These are phyloP conservation scores for Danionella dracula DNA, from an alignment of 2,797 vertebrate species.

Conservation along the genomic window DNA sequence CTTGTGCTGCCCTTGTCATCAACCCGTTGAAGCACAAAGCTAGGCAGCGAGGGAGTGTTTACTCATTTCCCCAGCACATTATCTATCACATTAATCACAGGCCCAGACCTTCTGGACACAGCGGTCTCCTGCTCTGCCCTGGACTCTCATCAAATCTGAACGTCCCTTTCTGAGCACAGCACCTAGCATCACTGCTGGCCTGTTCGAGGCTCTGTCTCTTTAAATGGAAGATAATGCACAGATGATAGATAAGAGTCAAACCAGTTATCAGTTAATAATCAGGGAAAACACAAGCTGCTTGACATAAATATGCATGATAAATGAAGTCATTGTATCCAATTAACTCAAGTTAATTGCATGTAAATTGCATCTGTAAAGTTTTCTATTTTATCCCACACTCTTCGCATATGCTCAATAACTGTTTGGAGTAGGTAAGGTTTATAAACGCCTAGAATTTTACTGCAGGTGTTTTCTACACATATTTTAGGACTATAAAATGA, in stretches of 20 bases:
- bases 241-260: conserved; percentile 26
- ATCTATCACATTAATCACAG: conserved; percentile 99
- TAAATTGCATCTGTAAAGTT: conserved; percentile 60
- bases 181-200: background rate
- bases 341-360: conserved; percentile 72
- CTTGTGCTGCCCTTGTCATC: conserved; percentile 99
- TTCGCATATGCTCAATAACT: conserved; percentile 1
- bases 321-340: conserved; percentile 68
- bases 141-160: conserved; percentile 52
- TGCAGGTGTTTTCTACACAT: too few species aligned
- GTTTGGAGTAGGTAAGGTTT: too few species aligned
- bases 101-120: conserved; percentile 96
- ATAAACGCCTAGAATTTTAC: too few species aligned
- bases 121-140: conserved; percentile 57
- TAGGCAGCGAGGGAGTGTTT: conserved; percentile 98
- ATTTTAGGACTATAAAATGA: too few species aligned
- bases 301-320: conserved; percentile 66
- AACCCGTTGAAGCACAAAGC: conserved; percentile 99
- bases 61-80: conserved; percentile 99
- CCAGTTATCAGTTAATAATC: conserved; percentile 45
- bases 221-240: conserved; percentile 6
- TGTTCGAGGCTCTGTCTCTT: conserved; percentile 19
- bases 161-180: conserved; percentile 46
- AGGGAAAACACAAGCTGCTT: conserved; percentile 53
- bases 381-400: conserved; percentile 10